Base-by-base conservation (phyloP, 2,113 vertebrate species). In the Pithys albifrons region DNA sequence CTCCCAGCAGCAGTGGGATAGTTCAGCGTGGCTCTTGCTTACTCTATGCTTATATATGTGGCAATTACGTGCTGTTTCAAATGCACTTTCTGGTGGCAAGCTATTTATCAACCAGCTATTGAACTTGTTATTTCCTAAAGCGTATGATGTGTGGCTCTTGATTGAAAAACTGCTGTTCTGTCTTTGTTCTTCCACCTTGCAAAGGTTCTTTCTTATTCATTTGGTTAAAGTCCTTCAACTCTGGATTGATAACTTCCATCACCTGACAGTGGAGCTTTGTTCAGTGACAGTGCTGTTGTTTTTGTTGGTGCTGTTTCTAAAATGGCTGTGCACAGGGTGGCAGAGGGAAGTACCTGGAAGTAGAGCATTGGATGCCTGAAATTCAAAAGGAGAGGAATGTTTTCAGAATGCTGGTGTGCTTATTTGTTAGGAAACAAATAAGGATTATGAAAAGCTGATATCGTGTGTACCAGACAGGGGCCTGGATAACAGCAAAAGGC, bases 151-250 rank as follows among this genome's bases (percentile, higher is more conserved):
- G 49, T 64, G 33, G 69, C 78, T 93, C 79, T 76, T 96, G 95
- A 96, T 90, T 94, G 97, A 97, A 96, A 97, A 97, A 85, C 58
- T 90, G 61, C 80, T 93, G 72, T 85, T 88, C 85, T 76, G 74
- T 95, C 92, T 95, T 96, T 28, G 82, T 94, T 97, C 93, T 96
- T 96, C 94, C 85, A 70, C 96, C 46, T 73, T 96, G 95, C 69
- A 93, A 12, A 35, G 51, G 59, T 97, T 92, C 89, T 97, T 93
- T 93, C 92, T 84, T 93, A 71, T 13, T 94, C 37, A 46, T 98
- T 97, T 96, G 96, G 95, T 96, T 97, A 52, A 96, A 97, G 93
- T 93, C 97, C 94, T 97, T 97, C 96, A 73, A 14, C 15, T 66
- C 87, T 77, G 89, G 85, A 97, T 76, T 96, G 97, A 92, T 97